Percentiles rank a stretch among this genome's conserved stretches.
Evolutionary conservation across 1,140 invertebrate genomes (phyloP).

Genomic region (Cotesia typhae): DNA sequence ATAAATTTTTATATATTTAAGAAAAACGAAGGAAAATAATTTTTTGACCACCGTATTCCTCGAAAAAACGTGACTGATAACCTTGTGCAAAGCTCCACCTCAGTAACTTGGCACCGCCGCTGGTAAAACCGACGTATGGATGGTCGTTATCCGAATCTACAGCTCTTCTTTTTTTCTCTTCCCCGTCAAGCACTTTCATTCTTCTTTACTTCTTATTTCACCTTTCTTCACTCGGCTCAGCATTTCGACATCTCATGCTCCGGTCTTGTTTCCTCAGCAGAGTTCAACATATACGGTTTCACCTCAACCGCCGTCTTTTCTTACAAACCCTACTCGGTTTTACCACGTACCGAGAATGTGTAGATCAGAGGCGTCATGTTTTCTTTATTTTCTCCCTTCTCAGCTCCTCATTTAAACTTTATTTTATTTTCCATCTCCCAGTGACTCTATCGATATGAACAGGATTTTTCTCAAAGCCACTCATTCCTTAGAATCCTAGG

Average conservation of each 20-base stretch:
- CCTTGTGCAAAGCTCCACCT: background rate
- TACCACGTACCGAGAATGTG: slow-evolving; percentile 7
- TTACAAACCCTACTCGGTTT: background rate
- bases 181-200: background rate
- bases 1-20: too few relatives aligned
- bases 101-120: slow-evolving; percentile 18
- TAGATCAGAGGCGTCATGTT: background rate
- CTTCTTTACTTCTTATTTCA: slow-evolving; percentile 11
- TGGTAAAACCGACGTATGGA: slow-evolving; percentile 33
- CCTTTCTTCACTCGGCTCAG: slow-evolving; percentile 6
- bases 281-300: background rate
- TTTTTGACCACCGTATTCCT: too few relatives aligned
- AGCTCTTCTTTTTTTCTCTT: slow-evolving; percentile 17
- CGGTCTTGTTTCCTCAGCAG: background rate
- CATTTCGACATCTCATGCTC: background rate
- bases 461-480: slow-evolving; percentile 25
- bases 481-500: slow-evolving; percentile 23
- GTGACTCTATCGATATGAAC: slow-evolving; percentile 29
- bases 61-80: background rate
- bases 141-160: slow-evolving; percentile 37
- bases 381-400: background rate
- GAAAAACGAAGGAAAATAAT: too few relatives aligned
- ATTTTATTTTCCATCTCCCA: background rate
- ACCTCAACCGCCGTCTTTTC: background rate
- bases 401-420: background rate